Evolutionary conservation across 2,113 vertebrate genomes (phyloP), one percentile per base, ranked within the genome.

Genomic region (Grallaria varia): DNA sequence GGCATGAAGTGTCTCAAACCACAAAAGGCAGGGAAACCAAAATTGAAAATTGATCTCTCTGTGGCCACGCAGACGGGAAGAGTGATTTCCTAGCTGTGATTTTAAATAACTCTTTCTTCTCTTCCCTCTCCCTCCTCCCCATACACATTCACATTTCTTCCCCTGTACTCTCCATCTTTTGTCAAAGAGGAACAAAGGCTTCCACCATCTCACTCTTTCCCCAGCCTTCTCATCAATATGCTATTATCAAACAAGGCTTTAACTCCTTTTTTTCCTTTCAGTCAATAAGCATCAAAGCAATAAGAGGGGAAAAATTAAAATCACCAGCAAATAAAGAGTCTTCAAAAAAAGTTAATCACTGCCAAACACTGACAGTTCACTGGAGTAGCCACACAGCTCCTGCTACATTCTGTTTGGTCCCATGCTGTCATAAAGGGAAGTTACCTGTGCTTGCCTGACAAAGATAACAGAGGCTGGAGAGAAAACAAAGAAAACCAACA

Each of bases 11-110:
- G 79, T 93, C 90, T 96, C 19, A 1, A 83, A 89, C 95, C 84
- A 97, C 86, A 96, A 95, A 96, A 96, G 87, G 83, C 83, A 95
- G 59, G 35, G 66, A 95, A 95, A 92, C 53, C 37, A 78, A 96
- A 96, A 97, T 95, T 97, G 96, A 97, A 97, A 97, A 97, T 96
- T 97, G 97, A 96, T 97, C 94, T 96, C 20, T 2, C 79, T 95
- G 74, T 25, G 7, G 76, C 84, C 78, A 86, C 0, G 0, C 21
- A 95, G 91, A 94, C 16, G 15, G 55, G 81, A 96, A 96, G 95
- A 94, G 50, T 80, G 53, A 96, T 97, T 95, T 97, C 92, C 81
- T 81, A 90, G 74, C 82, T 81, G 71, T 68, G 80, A 93, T 97
- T 96, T 94, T 91, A 95, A 97, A 96, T 94, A 93, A 93, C 63